Base-by-base conservation (phyloP, 2,888 invertebrate genomes). In the Slavum lentiscoides region DNA sequence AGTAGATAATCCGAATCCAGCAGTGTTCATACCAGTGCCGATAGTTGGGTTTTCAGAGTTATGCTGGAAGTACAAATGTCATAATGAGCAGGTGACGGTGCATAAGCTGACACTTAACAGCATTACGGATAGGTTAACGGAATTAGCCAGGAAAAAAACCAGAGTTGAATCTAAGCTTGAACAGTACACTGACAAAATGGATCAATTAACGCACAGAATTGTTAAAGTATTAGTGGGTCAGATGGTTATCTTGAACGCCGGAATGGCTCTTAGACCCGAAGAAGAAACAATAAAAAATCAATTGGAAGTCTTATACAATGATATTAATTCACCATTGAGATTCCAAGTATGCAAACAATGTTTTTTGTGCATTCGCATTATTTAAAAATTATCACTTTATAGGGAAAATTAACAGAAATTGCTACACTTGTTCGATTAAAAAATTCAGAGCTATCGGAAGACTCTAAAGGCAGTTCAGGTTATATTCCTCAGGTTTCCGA, bases 1-100 rank as follows among this genome's bases (percentile, higher is more conserved):
- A 85, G 88, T 92, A 49, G 97, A 98, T 85, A 99, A 99, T 88
- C 99, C 98, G 0, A 94, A 98, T 87, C 91, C 95, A 0, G 91
- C 91, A 58, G 92, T 92, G 85, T 93, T 96, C 85, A 92, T 99
- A 85, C 98, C 98, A 0, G 94, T 96, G 17, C 96, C 97, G 0
- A 93, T 98, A 87, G 91, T 97, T 83, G 98, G 98, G 0, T 97
- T 98, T 86, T 81, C 82, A 66, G 83, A 81, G 83, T 86, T 91
- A 6, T 87, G 89, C 86, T 92, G 92, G 87, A 91, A 98, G 19
- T 90, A 95, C 77, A 91, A 93, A 83, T 93, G 93, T 84, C 96
- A 96, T 85, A 91, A 94, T 85, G 91, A 92, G 85, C 93, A 95
- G 88, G 94, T 94, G 0, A 90, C 91, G 77, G 89, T 94, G 80